Evolutionary conservation across 2,888 invertebrate species (phyloP).

Genomic region (Cataglyphis altisquamis): DNA sequence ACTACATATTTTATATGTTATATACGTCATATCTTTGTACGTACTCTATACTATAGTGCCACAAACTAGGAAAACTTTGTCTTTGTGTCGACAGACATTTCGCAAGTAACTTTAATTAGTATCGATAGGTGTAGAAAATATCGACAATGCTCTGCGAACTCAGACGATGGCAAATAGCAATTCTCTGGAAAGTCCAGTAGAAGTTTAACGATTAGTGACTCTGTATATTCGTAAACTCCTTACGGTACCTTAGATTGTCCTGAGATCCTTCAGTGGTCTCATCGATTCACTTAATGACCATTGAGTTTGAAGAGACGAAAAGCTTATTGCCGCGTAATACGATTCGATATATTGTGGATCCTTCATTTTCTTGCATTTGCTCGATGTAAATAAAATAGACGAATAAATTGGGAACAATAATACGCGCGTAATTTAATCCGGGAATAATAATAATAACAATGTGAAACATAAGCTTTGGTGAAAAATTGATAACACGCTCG

Average conservation of each 20-base stretch:
- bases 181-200: slow-evolving; percentile 70
- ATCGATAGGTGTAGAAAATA: slow-evolving; percentile 31
- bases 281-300: slow-evolving; percentile 45
- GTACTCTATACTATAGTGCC: background rate
- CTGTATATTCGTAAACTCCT: slow-evolving; percentile 25
- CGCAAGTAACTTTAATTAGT: slow-evolving; percentile 60
- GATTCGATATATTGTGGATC: slow-evolving; percentile 14
- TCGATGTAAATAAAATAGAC: background rate
- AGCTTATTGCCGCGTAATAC: slow-evolving; percentile 37
- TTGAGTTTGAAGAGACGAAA: slow-evolving; percentile 36
- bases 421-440: background rate
- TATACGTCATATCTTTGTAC: background rate
- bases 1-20: background rate
- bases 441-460: slow-evolving; percentile 13
- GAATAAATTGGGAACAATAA: background rate
- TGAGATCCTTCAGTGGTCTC: background rate
- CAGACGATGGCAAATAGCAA: slow-evolving; percentile 40
- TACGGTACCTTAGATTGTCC: slow-evolving; percentile 15
- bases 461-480: background rate
- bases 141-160: slow-evolving; percentile 19
- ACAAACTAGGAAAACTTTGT: slow-evolving; percentile 12
- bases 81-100: slow-evolving; percentile 43
- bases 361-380: background rate
- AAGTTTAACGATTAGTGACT: slow-evolving; percentile 75
- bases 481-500: slow-evolving; percentile 8